phyloP scores from a whole-genome alignment of 2,113 vertebrate species.

The Nannospalax galili region DNA sequence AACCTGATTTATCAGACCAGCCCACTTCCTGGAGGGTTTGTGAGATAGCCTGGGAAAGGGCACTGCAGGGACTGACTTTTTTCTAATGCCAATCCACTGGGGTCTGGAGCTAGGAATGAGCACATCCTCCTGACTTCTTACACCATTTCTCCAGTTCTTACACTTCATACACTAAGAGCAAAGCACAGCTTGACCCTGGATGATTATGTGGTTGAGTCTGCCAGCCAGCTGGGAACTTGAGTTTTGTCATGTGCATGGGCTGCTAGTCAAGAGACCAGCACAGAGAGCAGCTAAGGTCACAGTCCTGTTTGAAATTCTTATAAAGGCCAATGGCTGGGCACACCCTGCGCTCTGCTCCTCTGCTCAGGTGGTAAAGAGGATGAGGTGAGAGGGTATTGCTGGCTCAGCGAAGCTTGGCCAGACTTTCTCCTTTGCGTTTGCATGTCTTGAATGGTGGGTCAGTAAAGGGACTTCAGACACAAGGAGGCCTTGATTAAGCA shows the following conservation, averaged over 20 bases:
- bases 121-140: conserved; percentile 55
- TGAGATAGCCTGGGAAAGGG: conserved; percentile 8
- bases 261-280: background rate
- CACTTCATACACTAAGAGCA: background rate
- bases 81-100: conserved; percentile 11
- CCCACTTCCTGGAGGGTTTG: background rate
- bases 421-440: fast-evolving
- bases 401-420: background rate
- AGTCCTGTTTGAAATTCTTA: conserved; percentile 31
- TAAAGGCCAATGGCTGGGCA: conserved; percentile 18
- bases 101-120: background rate
- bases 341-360: background rate
- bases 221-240: background rate
- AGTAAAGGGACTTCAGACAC: background rate
- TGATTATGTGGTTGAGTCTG: background rate
- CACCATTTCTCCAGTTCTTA: conserved; percentile 54
- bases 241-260: background rate
- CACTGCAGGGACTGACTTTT: conserved; percentile 49
- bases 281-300: conserved; percentile 7
- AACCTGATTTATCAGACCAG: background rate
- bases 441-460: background rate
- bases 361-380: background rate
- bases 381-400: background rate
- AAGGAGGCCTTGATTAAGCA: background rate
- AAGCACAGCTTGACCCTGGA: background rate